Base-by-base conservation (phyloP, 2,113 vertebrate genomes). In the Natator depressus region DNA sequence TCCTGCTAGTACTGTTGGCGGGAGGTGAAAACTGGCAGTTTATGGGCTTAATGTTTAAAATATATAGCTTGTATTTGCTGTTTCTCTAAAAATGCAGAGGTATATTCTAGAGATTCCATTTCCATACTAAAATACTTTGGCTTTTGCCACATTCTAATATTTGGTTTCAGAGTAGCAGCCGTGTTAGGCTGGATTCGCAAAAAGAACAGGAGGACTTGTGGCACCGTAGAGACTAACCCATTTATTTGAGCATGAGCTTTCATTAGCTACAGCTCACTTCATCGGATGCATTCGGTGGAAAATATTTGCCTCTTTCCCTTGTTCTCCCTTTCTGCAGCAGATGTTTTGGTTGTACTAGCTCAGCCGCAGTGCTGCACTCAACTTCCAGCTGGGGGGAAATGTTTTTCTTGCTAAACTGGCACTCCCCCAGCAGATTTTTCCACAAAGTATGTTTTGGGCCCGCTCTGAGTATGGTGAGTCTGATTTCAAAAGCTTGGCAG, bases 341-440 rank as follows among this genome's bases (percentile, higher is more conserved):
- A 35, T 0, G 0, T 65, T 84, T 91, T 78, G 93, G 76, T 59
- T 38, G 54, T 47, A 0, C 93, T 93, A 8, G 24, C 88, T 93
- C n/a, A 0, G 69, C 88, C 25, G 90, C 88, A 72, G 87, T 6
- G 2, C 92, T 85, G 90, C 3, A 17, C 51, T 94, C 46, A 69
- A 50, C 91, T 96, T 97, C 95, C 96, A 97, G 91, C 89, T 95
- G 94, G 75, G 86, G 93, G 72, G 96, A 92, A 93, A 96, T 96
- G 82, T 91, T 87, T 97, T 97, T 95, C 89, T 93, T 92, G 84
- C 94, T 97, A 29, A 96, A 87, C 80, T 95, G 97, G 94, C 95
- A 91, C 54, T 93, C 9, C 81, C 85, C 91, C 91, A 95, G 25
- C 51, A 93, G 51, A 91, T 90, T 98, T 97, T 97, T 96, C 91